Evolutionary conservation across 1,140 invertebrate genomes (phyloP).

Genomic region (Mizuhopecten yessoensis): DNA sequence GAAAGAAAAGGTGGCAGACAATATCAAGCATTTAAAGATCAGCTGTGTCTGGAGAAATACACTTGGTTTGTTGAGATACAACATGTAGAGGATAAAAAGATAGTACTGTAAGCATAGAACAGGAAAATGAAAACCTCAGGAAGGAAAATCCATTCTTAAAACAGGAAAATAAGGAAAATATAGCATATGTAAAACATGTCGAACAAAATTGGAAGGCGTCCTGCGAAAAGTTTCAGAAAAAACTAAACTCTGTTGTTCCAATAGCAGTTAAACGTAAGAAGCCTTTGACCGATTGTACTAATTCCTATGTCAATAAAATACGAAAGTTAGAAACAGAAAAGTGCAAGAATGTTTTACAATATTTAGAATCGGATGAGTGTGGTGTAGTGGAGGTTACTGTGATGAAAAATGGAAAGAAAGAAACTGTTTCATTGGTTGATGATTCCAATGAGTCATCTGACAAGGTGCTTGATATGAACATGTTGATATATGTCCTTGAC

Average conservation of each 20-base stretch:
- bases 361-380: neutral
- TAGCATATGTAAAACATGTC: neutral
- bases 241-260: neutral
- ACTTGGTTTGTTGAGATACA: slow-evolving; percentile 38
- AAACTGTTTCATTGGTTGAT: neutral
- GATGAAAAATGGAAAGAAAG: neutral
- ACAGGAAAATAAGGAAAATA: slow-evolving; percentile 6
- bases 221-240: slow-evolving; percentile 21
- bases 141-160: neutral
- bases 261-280: neutral
- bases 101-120: neutral
- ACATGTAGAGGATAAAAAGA: neutral
- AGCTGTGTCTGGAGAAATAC: neutral
- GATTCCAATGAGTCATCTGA: neutral
- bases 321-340: neutral
- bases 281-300: neutral
- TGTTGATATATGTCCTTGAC: neutral
- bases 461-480: neutral
- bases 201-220: neutral
- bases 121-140: slow-evolving; percentile 9
- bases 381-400: neutral
- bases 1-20: neutral
- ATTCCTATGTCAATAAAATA: neutral
- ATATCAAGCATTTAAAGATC: neutral
- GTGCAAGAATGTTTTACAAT: slow-evolving; percentile 8